These are phyloP conservation scores for Acinonyx jubatus DNA, from an alignment of 2,113 vertebrate species.

Conservation along the genomic window DNA sequence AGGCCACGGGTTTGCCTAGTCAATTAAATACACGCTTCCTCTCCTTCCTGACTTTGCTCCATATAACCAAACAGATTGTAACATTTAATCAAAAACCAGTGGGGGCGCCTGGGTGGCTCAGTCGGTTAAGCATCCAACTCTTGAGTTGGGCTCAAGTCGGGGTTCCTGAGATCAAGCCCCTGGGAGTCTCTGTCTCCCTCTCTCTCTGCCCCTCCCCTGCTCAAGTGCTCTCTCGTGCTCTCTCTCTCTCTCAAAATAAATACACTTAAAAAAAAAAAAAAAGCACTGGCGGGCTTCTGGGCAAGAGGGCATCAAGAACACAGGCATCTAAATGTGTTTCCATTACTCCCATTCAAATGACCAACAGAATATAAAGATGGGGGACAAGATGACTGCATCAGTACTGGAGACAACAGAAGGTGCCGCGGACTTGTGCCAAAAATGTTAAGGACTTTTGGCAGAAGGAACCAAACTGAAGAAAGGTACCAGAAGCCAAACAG, in stretches of 20 bases:
- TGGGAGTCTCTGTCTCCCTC: neutral
- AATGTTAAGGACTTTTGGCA: neutral
- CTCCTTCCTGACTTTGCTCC: neutral
- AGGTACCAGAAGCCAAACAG: neutral
- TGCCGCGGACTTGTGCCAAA: neutral
- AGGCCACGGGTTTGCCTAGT: neutral
- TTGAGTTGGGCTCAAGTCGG: neutral
- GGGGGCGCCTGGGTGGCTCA: neutral
- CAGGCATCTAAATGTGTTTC: neutral
- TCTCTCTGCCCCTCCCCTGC: neutral
- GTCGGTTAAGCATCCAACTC: neutral
- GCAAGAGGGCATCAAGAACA: neutral
- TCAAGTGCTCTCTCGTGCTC: neutral
- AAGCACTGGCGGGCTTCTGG: neutral
- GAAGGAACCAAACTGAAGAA: neutral
- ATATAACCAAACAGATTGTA: neutral
- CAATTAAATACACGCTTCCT: neutral
- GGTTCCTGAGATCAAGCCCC: neutral
- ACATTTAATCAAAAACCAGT: neutral
- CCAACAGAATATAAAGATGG: neutral
- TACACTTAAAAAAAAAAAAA: neutral
- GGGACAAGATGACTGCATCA: neutral
- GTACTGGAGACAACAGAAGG: neutral
- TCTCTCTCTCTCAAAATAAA: neutral
- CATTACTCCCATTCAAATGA: neutral